phyloP scores from a whole-genome alignment of 1,140 invertebrate species.

The Cydia splendana region DNA sequence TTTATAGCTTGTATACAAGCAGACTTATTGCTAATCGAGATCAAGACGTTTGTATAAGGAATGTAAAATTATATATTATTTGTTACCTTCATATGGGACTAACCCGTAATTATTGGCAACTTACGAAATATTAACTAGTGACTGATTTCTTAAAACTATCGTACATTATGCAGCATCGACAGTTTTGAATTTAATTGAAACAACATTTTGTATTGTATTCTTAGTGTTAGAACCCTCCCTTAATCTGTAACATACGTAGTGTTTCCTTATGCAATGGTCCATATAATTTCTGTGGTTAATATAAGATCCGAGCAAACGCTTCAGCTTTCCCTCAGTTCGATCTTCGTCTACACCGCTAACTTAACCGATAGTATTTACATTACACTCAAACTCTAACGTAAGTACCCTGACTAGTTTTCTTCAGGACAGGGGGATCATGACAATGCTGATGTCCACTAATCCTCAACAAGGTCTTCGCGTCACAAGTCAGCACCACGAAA shows the following conservation, averaged over 20 bases:
- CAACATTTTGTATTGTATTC: too few relatives aligned
- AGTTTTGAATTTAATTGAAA: too few relatives aligned
- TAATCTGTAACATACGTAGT: too few relatives aligned
- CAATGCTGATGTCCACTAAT: conserved; percentile 37
- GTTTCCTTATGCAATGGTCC: too few relatives aligned
- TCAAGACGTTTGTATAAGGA: neutral
- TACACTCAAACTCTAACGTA: conserved; percentile 38
- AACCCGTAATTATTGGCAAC: neutral
- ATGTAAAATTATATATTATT: neutral
- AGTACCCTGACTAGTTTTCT: conserved; percentile 28
- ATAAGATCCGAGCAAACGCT: neutral
- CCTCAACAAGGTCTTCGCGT: conserved; percentile 38
- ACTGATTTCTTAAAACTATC: neutral
- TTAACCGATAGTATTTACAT: conserved; percentile 32
- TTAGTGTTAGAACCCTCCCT: too few relatives aligned
- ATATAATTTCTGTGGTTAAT: too few relatives aligned
- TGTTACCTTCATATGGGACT: neutral
- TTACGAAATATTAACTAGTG: neutral
- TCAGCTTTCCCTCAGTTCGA: neutral
- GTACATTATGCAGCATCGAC: neutral
- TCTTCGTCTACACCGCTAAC: neutral
- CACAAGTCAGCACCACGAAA: conserved; percentile 42
- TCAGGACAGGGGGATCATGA: conserved; percentile 44
- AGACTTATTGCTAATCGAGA: neutral
- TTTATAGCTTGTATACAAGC: neutral